Base-by-base conservation (phyloP, 2,888 invertebrate genomes). In the Sinelater perroti region DNA sequence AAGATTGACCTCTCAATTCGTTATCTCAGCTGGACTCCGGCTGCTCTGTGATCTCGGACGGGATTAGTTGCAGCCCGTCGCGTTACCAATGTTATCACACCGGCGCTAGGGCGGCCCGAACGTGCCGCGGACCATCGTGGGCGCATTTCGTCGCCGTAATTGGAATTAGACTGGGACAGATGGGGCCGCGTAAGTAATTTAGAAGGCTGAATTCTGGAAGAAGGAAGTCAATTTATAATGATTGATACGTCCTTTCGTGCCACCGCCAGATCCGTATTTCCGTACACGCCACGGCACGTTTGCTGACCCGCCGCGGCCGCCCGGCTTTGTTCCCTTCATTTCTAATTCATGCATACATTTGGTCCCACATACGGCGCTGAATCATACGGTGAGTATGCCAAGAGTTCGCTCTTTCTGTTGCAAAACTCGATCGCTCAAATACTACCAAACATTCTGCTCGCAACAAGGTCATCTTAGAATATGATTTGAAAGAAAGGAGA, bases 171-270 rank as follows among this genome's bases (percentile, higher is more conserved):
- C 47, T 55, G 49, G 40, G 42, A 45, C 33, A 49, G 30, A 49
- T 49, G 38, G 21, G 16, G 21, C 42, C 42, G 42, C 42, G 55
- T 62, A 62, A 65, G 64, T 65, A 65, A 65, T 67, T 64, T 64
- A 64, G 63, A 62, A 62, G 62, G 58, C 54, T 64, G 60, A 64
- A 63, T 60, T 58, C 59, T 60, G 42, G 57, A 61, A 67, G 64
- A 67, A 64, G 65, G 64, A 67, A 67, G 64, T 67, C 67, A 65
- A 67, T 67, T 67, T 65, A 65, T 63, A 62, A 67, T 67, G 67
- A 67, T 67, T 67, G 67, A 67, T 67, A 65, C 61, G 64, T 67
- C 65, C 67, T 64, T 65, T 65, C 67, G 63, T 63, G 66, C 57
- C 53, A 46, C 35, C 62, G 63, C 50, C 56, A 46, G 47, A 42